Base-by-base conservation (phyloP, 2,888 invertebrate genomes). In the Netelia inedita region DNA sequence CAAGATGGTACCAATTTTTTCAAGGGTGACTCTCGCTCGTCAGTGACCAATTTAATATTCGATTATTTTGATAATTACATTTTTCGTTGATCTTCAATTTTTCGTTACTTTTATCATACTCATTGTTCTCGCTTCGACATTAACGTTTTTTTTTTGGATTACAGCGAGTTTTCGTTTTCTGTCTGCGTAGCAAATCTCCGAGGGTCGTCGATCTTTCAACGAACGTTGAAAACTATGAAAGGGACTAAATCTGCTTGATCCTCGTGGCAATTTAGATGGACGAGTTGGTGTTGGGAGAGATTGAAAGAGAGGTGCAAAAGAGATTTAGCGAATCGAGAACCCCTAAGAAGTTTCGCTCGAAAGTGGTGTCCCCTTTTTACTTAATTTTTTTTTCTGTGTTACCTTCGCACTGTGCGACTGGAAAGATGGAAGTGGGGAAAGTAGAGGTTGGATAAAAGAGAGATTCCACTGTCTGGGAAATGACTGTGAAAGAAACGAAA, bases 191-290 rank as follows among this genome's bases (percentile, higher is more conserved):
- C 69, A 21, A 61, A 46, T 10, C 57, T 46, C 28, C 35, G 61
- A 55, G 35, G 69, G 71, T 82, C 74, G 69, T 82, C 79, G 78
- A 85, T 82, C 85, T 46, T 71, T 68, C 82, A 68, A 61, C 10
- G 16, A 79, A 69, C 69, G 65, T 2, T 68, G 74, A 28, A 65
- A 71, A 66, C 74, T 76, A 79, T 78, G 71, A 69, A 79, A 80
- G 74, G 68, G 74, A 82, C 71, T 82, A 74, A 82, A 81, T 79
- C 73, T 82, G 63, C 53, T 79, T 75, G 79, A 83, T 83, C 83
- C 82, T 74, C 41, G 61, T 23, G 74, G 82, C 85, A 82, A 85
- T 85, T 82, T 79, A 82, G 72, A 85, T 78, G 74, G 85, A 59
- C 66, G 14, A 46, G 28, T 43, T 65, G 65, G 66, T 68, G 59